These are phyloP conservation scores for Temnothorax longispinosus DNA, from an alignment of 1,140 invertebrate genomes.

Conservation along the genomic window DNA sequence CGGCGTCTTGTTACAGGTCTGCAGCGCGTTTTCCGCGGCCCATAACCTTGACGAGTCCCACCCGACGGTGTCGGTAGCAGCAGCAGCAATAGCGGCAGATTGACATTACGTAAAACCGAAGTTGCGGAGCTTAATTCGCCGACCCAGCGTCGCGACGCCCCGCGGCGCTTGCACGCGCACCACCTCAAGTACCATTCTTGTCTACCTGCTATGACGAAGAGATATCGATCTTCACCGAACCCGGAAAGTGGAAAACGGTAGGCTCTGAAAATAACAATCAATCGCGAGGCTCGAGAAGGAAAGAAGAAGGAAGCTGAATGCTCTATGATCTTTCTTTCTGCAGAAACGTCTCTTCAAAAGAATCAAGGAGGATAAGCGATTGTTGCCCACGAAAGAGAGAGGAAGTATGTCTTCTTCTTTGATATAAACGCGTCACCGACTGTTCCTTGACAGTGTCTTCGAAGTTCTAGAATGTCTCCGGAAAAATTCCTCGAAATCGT, in stretches of 20 bases:
- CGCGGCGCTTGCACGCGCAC: background rate
- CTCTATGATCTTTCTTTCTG: background rate
- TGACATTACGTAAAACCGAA: slow-evolving; percentile 67
- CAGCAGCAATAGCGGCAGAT: background rate
- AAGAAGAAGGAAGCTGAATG: background rate
- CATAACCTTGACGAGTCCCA: slow-evolving; percentile 58
- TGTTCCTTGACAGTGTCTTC: background rate
- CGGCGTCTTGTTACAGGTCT: slow-evolving; percentile 31
- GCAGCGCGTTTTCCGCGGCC: slow-evolving; percentile 55
- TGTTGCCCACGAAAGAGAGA: background rate
- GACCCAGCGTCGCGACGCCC: slow-evolving; percentile 45
- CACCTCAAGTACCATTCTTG: slow-evolving; percentile 36
- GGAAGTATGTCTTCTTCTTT: background rate
- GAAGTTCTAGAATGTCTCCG: background rate
- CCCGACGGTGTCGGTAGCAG: slow-evolving; percentile 31
- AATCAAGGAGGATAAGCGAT: background rate
- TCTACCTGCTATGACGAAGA: background rate
- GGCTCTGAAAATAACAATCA: background rate
- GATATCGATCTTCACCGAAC: background rate
- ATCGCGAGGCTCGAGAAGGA: background rate
- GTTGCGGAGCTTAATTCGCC: slow-evolving; percentile 51
- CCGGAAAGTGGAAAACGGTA: background rate
- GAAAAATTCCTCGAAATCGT: background rate
- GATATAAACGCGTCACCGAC: background rate
- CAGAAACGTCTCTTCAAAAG: background rate